These are phyloP conservation scores for Ormyrus rosae DNA, from an alignment of 2,888 invertebrate genomes.

Conservation along the genomic window DNA sequence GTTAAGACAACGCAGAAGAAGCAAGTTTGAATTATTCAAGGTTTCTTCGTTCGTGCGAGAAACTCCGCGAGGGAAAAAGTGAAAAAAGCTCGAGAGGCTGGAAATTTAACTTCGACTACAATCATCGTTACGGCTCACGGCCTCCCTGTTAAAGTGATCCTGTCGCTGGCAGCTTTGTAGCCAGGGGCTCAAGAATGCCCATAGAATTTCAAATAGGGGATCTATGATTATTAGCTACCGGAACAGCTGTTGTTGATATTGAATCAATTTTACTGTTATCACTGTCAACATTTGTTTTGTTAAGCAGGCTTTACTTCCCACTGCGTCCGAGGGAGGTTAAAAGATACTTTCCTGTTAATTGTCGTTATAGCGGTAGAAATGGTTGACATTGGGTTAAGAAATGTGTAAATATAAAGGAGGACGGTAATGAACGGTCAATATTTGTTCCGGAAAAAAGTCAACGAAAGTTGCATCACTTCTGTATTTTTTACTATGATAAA, in stretches of 20 bases:
- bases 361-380: no score
- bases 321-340: no score
- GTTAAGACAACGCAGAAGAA: slow-evolving; percentile 29
- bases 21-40: slow-evolving; percentile 46
- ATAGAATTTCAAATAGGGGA: slow-evolving; percentile 27
- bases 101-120: slow-evolving; percentile 31
- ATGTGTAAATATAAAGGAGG: no score
- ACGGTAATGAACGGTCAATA: no score
- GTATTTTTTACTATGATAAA: no score
- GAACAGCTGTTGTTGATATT: slow-evolving; percentile 38
- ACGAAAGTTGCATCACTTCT: no score
- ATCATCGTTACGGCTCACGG: slow-evolving; percentile 2
- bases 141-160: background rate
- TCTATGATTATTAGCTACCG: slow-evolving; percentile 34
- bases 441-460: no score
- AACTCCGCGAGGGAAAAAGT: no score
- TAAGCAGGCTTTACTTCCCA: no score
- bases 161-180: background rate
- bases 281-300: no score
- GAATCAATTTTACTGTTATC: background rate
- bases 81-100: slow-evolving; percentile 21
- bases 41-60: slow-evolving; percentile 16
- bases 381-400: no score
- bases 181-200: background rate
- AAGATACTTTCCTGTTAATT: no score